These are phyloP conservation scores for Eciton burchellii DNA, from an alignment of 1,140 invertebrate genomes.

Conservation along the genomic window DNA sequence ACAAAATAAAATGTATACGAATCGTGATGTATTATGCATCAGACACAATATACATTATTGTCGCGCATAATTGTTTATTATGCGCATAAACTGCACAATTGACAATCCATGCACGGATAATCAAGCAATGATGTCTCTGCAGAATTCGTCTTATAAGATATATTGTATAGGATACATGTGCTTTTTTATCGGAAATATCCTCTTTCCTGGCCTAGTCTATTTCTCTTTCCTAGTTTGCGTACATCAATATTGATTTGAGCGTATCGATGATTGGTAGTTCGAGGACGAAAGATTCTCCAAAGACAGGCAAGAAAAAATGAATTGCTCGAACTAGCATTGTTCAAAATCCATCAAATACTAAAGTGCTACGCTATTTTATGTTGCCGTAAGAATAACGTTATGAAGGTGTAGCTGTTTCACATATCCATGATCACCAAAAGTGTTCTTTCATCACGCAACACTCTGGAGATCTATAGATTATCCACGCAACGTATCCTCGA, in stretches of 20 bases:
- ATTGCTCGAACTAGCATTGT: not conserved
- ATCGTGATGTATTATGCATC: conserved; percentile 11
- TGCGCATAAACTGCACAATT: conserved; percentile 14
- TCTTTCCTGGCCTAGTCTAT: too few relatives aligned
- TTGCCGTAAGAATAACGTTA: conserved; percentile 1
- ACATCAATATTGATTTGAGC: not conserved
- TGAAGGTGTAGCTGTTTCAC: conserved; percentile 18
- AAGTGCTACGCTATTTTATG: conserved; percentile 17
- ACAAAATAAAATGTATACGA: conserved; percentile 1
- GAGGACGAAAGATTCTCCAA: not conserved
- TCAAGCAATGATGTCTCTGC: not conserved
- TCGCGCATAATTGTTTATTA: not conserved
- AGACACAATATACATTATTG: not conserved
- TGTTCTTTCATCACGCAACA: conserved; percentile 46
- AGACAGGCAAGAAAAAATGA: not conserved
- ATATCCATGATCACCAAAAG: not conserved
- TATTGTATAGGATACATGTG: too few relatives aligned
- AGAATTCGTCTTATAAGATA: not conserved
- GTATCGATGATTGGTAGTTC: not conserved
- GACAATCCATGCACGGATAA: not conserved
- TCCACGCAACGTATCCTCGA: conserved; percentile 22
- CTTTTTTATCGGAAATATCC: too few relatives aligned
- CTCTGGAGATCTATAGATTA: conserved; percentile 23
- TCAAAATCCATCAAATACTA: not conserved
- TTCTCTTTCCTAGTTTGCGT: not conserved